Conservation (phyloP, 2,797 vertebrate genomes). For the Protosalanx chinensis region DNA sequence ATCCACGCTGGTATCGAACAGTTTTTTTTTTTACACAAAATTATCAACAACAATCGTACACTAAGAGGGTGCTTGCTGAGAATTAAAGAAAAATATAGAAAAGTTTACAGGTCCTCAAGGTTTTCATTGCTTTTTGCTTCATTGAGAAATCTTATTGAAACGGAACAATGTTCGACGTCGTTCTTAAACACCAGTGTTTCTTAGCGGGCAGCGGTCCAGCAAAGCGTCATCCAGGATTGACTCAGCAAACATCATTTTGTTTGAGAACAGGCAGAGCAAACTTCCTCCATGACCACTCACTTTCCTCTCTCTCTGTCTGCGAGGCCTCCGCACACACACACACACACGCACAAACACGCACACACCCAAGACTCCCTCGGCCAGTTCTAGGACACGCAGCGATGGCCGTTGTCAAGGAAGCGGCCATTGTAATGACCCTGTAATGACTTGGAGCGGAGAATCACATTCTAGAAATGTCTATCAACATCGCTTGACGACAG, state of each 20-base stretch:
- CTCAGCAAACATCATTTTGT: not conserved
- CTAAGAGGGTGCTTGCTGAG: too few species aligned
- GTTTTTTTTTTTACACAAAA: not conserved
- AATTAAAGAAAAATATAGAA: too few species aligned
- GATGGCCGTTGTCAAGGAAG: constrained; percentile 3
- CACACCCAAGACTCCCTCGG: too few species aligned
- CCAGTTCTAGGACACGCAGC: not conserved
- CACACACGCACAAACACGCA: too few species aligned
- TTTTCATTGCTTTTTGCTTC: too few species aligned
- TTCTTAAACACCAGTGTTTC: too few species aligned
- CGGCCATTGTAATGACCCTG: constrained; percentile 8
- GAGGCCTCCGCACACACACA: too few species aligned
- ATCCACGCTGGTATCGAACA: not conserved
- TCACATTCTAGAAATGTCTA: constrained; percentile 3
- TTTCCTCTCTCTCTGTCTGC: not conserved
- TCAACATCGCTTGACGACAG: not conserved
- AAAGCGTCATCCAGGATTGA: not conserved
- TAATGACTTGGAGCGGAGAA: constrained; percentile 7
- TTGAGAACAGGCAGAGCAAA: constrained; percentile 4
- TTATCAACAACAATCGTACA: too few species aligned
- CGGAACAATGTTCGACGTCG: too few species aligned
- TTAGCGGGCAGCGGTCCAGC: not conserved
- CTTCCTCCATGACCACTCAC: not conserved
- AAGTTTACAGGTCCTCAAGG: too few species aligned
- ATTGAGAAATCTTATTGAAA: too few species aligned